Evolutionary conservation across 2,113 vertebrate genomes (phyloP).

Genomic region (Alouatta palliata): DNA sequence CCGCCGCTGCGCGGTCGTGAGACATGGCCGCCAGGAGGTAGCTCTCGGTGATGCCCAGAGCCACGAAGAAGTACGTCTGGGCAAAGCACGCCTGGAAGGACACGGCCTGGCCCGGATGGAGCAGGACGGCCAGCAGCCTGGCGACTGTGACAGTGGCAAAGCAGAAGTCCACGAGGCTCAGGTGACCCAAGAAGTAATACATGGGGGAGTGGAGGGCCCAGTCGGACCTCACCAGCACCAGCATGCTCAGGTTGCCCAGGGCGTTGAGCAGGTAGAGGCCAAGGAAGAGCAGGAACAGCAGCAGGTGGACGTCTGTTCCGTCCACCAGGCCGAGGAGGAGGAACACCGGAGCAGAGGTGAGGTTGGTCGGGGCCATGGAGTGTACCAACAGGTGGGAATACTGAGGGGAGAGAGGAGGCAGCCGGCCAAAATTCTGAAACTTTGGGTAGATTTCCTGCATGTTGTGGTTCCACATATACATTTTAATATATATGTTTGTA

Average conservation of each 20-base stretch:
- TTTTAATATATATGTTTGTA: background rate
- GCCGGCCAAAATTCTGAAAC: background rate
- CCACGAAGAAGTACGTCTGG: conserved; percentile 74
- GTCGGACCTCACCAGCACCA: conserved; percentile 47
- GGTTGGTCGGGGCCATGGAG: conserved; percentile 33
- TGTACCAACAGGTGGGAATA: accelerated
- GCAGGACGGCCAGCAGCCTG: conserved; percentile 49
- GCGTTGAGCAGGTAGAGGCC: conserved; percentile 53
- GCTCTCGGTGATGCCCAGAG: conserved; percentile 64
- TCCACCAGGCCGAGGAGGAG: conserved; percentile 67
- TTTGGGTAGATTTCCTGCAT: background rate
- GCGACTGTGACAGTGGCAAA: conserved; percentile 64
- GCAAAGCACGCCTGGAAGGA: conserved; percentile 57
- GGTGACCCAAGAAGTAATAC: conserved; percentile 72
- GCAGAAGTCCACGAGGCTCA: conserved; percentile 65
- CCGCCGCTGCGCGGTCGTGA: conserved; percentile 64
- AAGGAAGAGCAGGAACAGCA: conserved; percentile 68
- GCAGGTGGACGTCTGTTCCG: background rate
- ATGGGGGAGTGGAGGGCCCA: conserved; percentile 43
- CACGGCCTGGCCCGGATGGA: background rate
- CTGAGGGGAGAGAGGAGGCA: background rate
- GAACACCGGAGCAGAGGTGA: background rate
- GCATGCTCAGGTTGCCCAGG: conserved; percentile 67
- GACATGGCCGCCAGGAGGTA: conserved; percentile 75
- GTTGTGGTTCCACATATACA: background rate